A percentile compares a stretch with the other conserved stretches of the same genome.
These are phyloP conservation scores for Abrostola triplasia DNA, from an alignment of 2,888 invertebrate genomes.

Conservation along the genomic window DNA sequence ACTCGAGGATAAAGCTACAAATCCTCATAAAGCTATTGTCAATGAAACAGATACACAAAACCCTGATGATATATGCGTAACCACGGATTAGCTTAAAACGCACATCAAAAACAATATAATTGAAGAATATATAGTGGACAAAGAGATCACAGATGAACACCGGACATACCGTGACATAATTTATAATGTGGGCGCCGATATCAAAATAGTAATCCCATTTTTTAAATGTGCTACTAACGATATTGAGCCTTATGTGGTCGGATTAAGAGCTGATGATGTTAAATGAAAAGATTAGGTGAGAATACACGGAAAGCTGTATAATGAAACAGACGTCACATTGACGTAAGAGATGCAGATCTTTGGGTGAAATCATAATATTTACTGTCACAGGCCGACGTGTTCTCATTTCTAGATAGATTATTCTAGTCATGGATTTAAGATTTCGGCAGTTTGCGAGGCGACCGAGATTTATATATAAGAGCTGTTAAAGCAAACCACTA, in stretches of 20 bases:
- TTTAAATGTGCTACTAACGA: slow-evolving; percentile 61
- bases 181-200: slow-evolving; percentile 80
- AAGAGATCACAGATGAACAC: slow-evolving; percentile 79
- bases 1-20: slow-evolving; percentile 48
- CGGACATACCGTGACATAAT: slow-evolving; percentile 85
- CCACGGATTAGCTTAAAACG: slow-evolving; percentile 65
- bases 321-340: slow-evolving; percentile 87
- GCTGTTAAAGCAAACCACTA: slow-evolving; percentile 21
- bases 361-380: slow-evolving; percentile 85
- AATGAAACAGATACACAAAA: slow-evolving; percentile 56
- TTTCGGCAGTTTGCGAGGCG: slow-evolving; percentile 50
- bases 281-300: slow-evolving; percentile 68
- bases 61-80: slow-evolving; percentile 67
- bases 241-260: slow-evolving; percentile 66
- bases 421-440: slow-evolving; percentile 70
- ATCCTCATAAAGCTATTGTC: slow-evolving; percentile 72
- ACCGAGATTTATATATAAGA: slow-evolving; percentile 44
- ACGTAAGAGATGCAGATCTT: slow-evolving; percentile 85
- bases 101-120: slow-evolving; percentile 73
- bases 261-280: slow-evolving; percentile 67
- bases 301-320: slow-evolving; percentile 71
- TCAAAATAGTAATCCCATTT: slow-evolving; percentile 79
- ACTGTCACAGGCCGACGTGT: slow-evolving; percentile 78
- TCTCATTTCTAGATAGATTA: slow-evolving; percentile 80
- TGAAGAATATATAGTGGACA: slow-evolving; percentile 73